Percentiles rank a stretch among this genome's conserved stretches.
Evolutionary conservation across 2,113 vertebrate genomes (phyloP).

Genomic region (Pica pica): DNA sequence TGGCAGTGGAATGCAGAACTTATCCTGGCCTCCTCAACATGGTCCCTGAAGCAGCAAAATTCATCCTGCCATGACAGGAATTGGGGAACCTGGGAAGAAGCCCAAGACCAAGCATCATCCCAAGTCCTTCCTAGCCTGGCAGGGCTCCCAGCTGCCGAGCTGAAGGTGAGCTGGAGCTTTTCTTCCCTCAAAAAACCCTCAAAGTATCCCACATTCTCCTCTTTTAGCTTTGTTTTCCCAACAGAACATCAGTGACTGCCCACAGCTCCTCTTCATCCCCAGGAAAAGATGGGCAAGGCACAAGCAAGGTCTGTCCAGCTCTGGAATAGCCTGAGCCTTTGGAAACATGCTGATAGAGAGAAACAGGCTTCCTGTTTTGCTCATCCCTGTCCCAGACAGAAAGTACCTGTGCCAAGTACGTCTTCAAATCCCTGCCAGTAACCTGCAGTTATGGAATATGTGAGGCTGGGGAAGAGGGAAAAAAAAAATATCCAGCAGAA

Average conservation of each 20-base stretch:
- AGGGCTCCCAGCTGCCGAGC: not conserved
- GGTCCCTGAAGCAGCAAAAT: not conserved
- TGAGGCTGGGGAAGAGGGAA: not conserved
- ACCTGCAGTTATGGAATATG: slow-evolving; percentile 16
- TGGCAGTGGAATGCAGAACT: not conserved
- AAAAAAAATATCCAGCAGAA: not conserved
- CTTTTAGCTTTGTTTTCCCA: not conserved
- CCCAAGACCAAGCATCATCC: not conserved
- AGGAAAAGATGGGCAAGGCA: not conserved
- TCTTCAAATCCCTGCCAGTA: slow-evolving; percentile 9
- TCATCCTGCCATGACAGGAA: not conserved
- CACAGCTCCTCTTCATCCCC: not conserved
- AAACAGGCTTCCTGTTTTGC: slow-evolving; percentile 6
- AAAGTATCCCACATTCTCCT: not conserved
- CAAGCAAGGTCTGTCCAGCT: not conserved
- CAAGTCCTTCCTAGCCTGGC: not conserved
- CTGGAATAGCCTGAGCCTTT: not conserved
- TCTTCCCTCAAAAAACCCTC: not conserved
- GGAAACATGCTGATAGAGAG: not conserved
- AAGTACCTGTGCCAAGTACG: not conserved
- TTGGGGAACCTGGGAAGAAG: not conserved
- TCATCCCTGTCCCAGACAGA: slow-evolving; percentile 19
- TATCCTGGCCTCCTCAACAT: not conserved
- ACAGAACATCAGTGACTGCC: not conserved
- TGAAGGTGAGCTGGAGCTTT: not conserved